These are phyloP conservation scores for Epicampocera succincta DNA, from an alignment of 2,888 invertebrate genomes.

Conservation along the genomic window DNA sequence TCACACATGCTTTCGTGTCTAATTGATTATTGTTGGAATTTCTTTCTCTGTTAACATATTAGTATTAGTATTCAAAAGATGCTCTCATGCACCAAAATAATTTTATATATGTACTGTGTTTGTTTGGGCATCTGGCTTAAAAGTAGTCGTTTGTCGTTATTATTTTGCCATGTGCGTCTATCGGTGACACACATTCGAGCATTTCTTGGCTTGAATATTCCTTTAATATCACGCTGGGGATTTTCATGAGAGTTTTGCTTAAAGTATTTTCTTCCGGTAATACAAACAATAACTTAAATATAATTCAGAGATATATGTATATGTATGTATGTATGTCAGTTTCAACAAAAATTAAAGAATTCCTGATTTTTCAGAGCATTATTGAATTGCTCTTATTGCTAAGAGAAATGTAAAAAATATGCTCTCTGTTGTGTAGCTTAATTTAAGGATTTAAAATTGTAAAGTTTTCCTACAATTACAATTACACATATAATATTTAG, in stretches of 20 bases:
- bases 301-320: too few relatives aligned
- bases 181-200: background rate
- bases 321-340: too few relatives aligned
- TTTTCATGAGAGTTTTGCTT: conserved; percentile 45
- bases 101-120: conserved; percentile 23
- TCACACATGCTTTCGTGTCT: conserved; percentile 1
- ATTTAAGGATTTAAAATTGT: too few relatives aligned
- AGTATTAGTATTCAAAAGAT: conserved; percentile 62
- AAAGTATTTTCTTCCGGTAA: background rate
- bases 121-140: conserved; percentile 10
- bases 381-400: too few relatives aligned
- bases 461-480: too few relatives aligned
- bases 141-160: background rate
- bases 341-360: too few relatives aligned
- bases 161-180: background rate
- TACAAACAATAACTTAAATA: too few relatives aligned
- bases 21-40: conserved; percentile 17
- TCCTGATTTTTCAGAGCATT: too few relatives aligned
- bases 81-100: conserved; percentile 32
- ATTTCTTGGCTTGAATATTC: conserved; percentile 39
- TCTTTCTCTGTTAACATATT: conserved; percentile 15
- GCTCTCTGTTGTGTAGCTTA: too few relatives aligned
- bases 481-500: too few relatives aligned
- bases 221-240: conserved; percentile 60
- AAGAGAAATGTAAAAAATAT: too few relatives aligned